Base-by-base conservation (phyloP, 1,140 invertebrate genomes). In the Daktulosphaira vitifoliae region DNA sequence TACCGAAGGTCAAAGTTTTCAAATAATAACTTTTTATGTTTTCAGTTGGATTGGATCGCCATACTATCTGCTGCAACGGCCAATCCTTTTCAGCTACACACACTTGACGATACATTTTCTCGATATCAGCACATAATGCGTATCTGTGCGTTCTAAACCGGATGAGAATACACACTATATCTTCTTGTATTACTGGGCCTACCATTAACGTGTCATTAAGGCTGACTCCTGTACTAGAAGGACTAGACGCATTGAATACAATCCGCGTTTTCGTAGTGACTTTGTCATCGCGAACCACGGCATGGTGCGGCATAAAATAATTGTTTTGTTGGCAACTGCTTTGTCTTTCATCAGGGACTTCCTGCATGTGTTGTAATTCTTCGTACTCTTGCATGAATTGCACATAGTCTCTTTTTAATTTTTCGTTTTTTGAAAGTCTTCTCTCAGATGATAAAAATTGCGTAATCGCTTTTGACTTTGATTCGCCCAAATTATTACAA, bases 361-460 rank as follows among this genome's bases (percentile, higher is more conserved):
- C 8, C 37, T 67, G 65, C 73, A 77, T 75, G 46, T 75, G 73
- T 3, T 68, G 68, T 13, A 76, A 51, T 3, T 65, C 18, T 18
- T 69, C 26, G 66, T 76, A 76, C 29, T 75, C 71, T 2, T 68
- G 2, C 66, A 77, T 72, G 50, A 76, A 74, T 4, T 71, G 38
- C 4, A 0, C 38, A 39, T 42, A 68, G 18, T 65, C 26, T 0
- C 13, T n/a, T 33, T 50, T 46, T 3, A 65, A n/a, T 6, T 49
- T 15, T 2, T 18, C 2, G 15, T 48, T 26, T 20, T 9, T 13
- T n/a, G 8, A 29, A 13, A 48, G 13, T 26, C 26, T 20, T 33
- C 22, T 46, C 44, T 65, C 62, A 9, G 49, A 13, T 8, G 18
- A 13, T 8, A 18, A 49, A 1, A 65, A 65, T 22, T 23, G 20